Percentiles rank a stretch among this genome's conserved stretches.
phyloP scores from a whole-genome alignment of 1,140 invertebrate species.

The Steinernema feltiae region DNA sequence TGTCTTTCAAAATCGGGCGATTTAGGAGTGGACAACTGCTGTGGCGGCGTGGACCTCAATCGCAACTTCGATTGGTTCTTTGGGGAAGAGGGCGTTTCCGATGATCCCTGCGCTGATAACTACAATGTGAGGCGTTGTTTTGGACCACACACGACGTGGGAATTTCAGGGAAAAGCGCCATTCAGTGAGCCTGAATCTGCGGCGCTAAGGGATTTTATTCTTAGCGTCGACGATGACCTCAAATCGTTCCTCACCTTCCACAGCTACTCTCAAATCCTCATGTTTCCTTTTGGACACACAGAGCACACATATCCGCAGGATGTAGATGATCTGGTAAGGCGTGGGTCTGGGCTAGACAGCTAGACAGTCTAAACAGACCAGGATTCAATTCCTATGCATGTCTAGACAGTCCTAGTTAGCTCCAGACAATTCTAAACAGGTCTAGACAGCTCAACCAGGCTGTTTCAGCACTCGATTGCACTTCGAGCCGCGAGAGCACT shows the following conservation, averaged over 20 bases:
- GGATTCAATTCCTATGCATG: too few relatives aligned
- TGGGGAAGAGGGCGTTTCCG: conserved; percentile 36
- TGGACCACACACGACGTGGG: conserved; percentile 35
- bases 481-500: conserved; percentile 47
- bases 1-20: too few relatives aligned
- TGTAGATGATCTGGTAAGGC: conserved; percentile 51
- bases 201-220: conserved; percentile 17
- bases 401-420: too few relatives aligned
- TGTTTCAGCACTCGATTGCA: conserved; percentile 46
- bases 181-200: not conserved
- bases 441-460: not conserved
- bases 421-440: too few relatives aligned
- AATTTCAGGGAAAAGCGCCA: conserved; percentile 39
- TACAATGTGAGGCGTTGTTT: conserved; percentile 50
- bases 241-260: conserved; percentile 56
- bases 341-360: too few relatives aligned
- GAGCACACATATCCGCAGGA: conserved; percentile 47
- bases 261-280: conserved; percentile 57
- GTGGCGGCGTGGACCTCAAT: conserved; percentile 54
- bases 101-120: not conserved
- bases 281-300: conserved; percentile 53
- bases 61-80: conserved; percentile 57
- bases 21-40: conserved; percentile 42
- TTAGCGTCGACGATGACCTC: conserved; percentile 48
- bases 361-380: too few relatives aligned